Evolutionary conservation across 2,797 vertebrate genomes (phyloP).

Genomic region (Lepus townsendii): DNA sequence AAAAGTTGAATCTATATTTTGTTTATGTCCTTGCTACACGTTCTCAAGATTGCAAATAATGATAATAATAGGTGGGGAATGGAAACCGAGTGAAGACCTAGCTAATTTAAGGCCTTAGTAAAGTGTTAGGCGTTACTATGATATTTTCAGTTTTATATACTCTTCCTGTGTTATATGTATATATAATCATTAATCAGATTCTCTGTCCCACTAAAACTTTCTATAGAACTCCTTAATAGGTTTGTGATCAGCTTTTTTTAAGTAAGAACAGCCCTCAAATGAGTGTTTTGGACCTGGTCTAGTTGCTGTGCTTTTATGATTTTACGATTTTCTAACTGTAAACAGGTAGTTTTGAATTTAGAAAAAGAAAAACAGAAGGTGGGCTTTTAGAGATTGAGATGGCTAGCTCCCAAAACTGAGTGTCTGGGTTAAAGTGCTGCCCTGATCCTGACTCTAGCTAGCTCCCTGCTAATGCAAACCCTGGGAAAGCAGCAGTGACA

Average conservation of each 20-base stretch:
- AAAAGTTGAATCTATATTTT: not conserved
- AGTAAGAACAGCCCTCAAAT: not conserved
- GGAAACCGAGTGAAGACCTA: not conserved
- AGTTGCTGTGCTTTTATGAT: constrained; percentile 36
- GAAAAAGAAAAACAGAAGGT: not conserved
- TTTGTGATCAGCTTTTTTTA: not conserved
- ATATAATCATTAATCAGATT: constrained; percentile 3
- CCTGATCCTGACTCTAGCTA: no score
- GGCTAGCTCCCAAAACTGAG: no score
- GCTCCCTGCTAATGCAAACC: no score
- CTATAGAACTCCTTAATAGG: not conserved
- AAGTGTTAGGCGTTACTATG: not conserved
- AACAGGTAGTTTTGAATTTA: not conserved
- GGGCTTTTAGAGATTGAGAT: no score
- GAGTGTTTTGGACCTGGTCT: not conserved
- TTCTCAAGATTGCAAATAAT: constrained; percentile 15
- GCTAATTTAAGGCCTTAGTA: not conserved
- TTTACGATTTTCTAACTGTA: constrained; percentile 34
- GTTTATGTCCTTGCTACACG: not conserved
- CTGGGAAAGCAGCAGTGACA: no score
- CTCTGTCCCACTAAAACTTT: constrained; percentile 3
- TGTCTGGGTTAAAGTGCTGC: no score
- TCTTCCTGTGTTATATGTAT: not conserved
- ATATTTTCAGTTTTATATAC: not conserved
- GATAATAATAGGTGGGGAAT: not conserved